Base-by-base conservation (phyloP, 2,797 vertebrate genomes). In the Microctenopoma stevenorrisi region DNA sequence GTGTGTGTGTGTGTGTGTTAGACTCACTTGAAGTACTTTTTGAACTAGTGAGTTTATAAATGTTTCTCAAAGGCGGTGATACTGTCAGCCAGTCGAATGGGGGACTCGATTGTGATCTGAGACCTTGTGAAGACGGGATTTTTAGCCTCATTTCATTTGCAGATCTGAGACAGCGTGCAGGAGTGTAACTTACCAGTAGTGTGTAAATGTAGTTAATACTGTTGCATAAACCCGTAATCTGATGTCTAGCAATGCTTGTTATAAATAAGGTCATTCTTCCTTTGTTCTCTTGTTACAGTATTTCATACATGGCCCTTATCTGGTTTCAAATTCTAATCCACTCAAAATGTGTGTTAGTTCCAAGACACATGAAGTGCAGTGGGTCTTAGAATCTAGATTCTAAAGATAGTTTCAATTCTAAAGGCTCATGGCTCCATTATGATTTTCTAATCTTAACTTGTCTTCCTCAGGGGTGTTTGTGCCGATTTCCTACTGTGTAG, bases 381-480 rank as follows among this genome's bases (percentile, higher is more conserved):
- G 0, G 2, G 11, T 18, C 16, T 59, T 3, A 42, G 26, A 12
- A 51, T 46, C 5, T 47, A 26, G 25, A 56, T 53, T 66, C 16
- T 7, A 30, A 48, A 59, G 54, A 58, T 30, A 7, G 22, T 42
- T 50, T 53, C 22, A 76, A 28, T 13, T 38, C 7, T 44, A n/a
- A 7, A 46, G 59, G 4, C 26, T 43, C 16, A 59, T 13, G 11
- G 42, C 7, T 25, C 2, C 0, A 4, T 74, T 54, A 51, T 7
- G 6, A 0, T 54, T 57, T n/a, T 47, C 4, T 57, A 13, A 42
- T 64, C 63, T 25, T 35, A 15, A 33, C 18, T 16, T 64, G 43
- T 26, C 55, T 61, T 73, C 38, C 54, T 7, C 88, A 99, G 98
- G 94, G 62, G 89, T 92, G 51, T 87, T 90, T 5, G 95, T 95